phyloP scores from a whole-genome alignment of 92 coral and sea anemone species.

The Epizoanthus illoricatus region DNA sequence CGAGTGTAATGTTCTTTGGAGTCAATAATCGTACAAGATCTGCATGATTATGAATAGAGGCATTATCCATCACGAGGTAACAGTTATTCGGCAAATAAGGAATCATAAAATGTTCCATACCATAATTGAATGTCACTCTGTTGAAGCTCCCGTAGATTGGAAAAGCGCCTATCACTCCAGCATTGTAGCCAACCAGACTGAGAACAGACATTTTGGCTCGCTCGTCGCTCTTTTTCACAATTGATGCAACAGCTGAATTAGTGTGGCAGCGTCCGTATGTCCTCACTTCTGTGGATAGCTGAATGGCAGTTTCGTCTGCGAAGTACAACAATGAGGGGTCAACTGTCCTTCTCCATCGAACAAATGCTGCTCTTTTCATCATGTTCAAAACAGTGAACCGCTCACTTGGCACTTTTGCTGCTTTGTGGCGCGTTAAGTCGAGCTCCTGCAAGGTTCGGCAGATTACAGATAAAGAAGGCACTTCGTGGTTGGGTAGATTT shows the following conservation, averaged over 20 bases:
- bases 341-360: slow-evolving; percentile 46
- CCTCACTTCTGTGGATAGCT: slow-evolving; percentile 36
- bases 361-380: slow-evolving; percentile 44
- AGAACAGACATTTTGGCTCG: slow-evolving; percentile 53
- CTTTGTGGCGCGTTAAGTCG: slow-evolving; percentile 48
- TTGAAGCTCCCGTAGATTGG: slow-evolving; percentile 35
- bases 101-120: neutral
- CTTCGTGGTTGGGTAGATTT: slow-evolving; percentile 26
- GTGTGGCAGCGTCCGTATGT: slow-evolving; percentile 43
- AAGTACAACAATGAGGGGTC: slow-evolving; percentile 45
- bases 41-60: slow-evolving; percentile 39
- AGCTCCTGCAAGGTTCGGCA: slow-evolving; percentile 38
- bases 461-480: slow-evolving; percentile 48
- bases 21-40: slow-evolving; percentile 31
- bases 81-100: slow-evolving; percentile 35
- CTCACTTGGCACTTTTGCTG: slow-evolving; percentile 47
- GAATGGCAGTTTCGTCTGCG: slow-evolving; percentile 44
- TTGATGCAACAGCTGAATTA: slow-evolving; percentile 27
- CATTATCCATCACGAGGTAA: slow-evolving; percentile 52
- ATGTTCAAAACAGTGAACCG: slow-evolving; percentile 51
- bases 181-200: slow-evolving; percentile 38
- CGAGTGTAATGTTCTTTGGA: slow-evolving; percentile 46
- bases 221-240: slow-evolving; percentile 25
- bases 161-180: slow-evolving; percentile 44
- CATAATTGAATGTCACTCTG: neutral